A percentile compares a stretch with the other conserved stretches of the same genome.
Evolutionary conservation across 2,113 vertebrate species (phyloP).

Genomic region (Martes martes): DNA sequence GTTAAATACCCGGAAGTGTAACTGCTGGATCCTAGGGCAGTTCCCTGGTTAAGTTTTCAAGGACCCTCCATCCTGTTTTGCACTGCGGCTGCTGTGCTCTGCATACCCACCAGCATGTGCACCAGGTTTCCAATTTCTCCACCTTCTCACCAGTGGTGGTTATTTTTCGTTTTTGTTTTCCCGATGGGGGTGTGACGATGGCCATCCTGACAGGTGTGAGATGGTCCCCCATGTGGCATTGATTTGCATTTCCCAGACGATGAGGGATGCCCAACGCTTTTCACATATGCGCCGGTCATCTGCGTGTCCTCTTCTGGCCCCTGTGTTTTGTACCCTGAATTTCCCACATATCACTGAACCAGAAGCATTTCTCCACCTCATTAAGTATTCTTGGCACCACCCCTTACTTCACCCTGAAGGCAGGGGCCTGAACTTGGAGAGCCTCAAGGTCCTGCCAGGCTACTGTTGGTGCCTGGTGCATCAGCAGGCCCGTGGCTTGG

Average conservation of each 20-base stretch:
- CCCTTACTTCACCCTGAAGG: background rate
- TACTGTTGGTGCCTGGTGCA: background rate
- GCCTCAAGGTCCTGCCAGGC: background rate
- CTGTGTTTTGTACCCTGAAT: background rate
- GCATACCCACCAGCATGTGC: background rate
- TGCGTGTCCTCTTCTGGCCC: background rate
- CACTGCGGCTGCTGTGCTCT: background rate
- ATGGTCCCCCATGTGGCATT: background rate
- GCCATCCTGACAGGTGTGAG: background rate
- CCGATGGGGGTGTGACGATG: background rate
- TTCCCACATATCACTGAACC: background rate
- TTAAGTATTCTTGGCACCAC: background rate
- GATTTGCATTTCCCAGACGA: background rate
- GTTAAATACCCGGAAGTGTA: background rate
- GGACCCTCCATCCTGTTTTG: background rate
- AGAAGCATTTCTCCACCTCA: background rate
- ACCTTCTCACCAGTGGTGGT: background rate
- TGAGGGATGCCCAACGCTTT: background rate
- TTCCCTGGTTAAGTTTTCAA: background rate
- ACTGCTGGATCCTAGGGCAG: background rate
- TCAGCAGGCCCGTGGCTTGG: background rate
- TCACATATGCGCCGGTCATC: background rate
- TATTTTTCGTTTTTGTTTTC: background rate
- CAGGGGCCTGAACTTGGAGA: background rate
- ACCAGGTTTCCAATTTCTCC: background rate